Evolutionary conservation across 2,888 invertebrate species (phyloP).

Genomic region (Hybos culiciformis): DNA sequence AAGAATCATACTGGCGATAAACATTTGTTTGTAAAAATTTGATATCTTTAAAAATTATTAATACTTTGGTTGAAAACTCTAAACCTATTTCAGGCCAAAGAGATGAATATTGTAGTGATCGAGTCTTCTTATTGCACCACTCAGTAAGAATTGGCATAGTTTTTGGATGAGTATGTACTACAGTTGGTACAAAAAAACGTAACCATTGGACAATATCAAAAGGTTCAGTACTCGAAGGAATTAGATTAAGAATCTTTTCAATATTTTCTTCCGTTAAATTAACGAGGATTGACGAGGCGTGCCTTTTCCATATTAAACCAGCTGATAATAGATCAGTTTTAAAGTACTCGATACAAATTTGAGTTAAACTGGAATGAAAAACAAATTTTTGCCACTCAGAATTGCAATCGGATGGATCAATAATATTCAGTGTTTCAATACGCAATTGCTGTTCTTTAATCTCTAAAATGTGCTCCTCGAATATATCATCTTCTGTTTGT

Average conservation of each 20-base stretch:
- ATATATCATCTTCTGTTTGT: slow-evolving; percentile 21
- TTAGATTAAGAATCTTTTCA: slow-evolving; percentile 24
- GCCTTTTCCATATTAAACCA: slow-evolving; percentile 33
- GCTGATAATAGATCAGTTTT: slow-evolving; percentile 27
- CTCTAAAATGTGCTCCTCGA: slow-evolving; percentile 23
- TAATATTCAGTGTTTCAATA: slow-evolving; percentile 30
- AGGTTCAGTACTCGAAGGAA: slow-evolving; percentile 29
- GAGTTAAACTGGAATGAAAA: slow-evolving; percentile 27
- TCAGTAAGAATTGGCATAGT: slow-evolving; percentile 29
- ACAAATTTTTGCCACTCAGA: slow-evolving; percentile 34
- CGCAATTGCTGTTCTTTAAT: slow-evolving; percentile 32
- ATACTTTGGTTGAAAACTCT: slow-evolving; percentile 31
- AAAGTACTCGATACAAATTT: slow-evolving; percentile 26
- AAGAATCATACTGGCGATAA: slow-evolving; percentile 28
- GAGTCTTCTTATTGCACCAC: slow-evolving; percentile 31
- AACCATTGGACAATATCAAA: slow-evolving; percentile 32
- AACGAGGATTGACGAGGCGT: slow-evolving; percentile 27
- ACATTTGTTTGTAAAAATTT: slow-evolving; percentile 31
- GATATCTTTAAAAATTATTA: slow-evolving; percentile 29
- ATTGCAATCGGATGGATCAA: slow-evolving; percentile 33
- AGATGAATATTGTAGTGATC: slow-evolving; percentile 28
- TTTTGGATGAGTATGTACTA: slow-evolving; percentile 29
- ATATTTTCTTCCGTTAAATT: slow-evolving; percentile 24
- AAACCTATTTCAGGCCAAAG: slow-evolving; percentile 35
- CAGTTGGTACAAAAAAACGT: slow-evolving; percentile 29